Evolutionary conservation across 2,888 invertebrate species (phyloP).

Genomic region (Trichacis sp.): DNA sequence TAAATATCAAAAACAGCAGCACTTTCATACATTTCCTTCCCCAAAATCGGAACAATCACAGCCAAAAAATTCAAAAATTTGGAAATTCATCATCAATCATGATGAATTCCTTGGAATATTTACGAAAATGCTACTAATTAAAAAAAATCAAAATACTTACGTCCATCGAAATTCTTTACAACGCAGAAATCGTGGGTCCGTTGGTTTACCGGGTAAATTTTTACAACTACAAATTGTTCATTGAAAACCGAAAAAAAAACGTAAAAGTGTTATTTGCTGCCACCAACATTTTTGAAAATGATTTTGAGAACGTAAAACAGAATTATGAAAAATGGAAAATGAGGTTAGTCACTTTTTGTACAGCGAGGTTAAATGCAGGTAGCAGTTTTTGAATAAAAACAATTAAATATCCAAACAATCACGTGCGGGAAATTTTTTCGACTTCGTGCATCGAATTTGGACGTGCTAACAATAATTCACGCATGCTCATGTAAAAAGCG

Average conservation of each 20-base stretch:
- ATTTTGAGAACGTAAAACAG: too few relatives aligned
- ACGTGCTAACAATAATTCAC: not conserved
- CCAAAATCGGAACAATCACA: too few relatives aligned
- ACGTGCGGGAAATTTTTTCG: not conserved
- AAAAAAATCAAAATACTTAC: slow-evolving; percentile 22
- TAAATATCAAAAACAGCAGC: slow-evolving; percentile 1
- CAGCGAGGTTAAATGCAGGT: not conserved
- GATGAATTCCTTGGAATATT: too few relatives aligned
- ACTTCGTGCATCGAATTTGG: too few relatives aligned
- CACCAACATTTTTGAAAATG: slow-evolving; percentile 52
- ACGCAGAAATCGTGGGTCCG: not conserved
- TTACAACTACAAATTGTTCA: too few relatives aligned
- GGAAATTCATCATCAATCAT: too few relatives aligned
- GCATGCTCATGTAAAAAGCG: too few relatives aligned
- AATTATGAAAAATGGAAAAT: not conserved
- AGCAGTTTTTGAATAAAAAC: not conserved
- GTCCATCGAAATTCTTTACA: not conserved
- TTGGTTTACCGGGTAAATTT: too few relatives aligned
- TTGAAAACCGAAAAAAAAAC: slow-evolving; percentile 5
- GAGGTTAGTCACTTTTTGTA: not conserved
- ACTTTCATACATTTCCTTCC: too few relatives aligned
- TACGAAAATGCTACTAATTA: slow-evolving; percentile 8
- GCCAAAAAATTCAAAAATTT: too few relatives aligned
- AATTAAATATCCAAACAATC: too few relatives aligned
- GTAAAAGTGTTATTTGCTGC: slow-evolving; percentile 64